These are phyloP conservation scores for Cosmorhoe ocellata DNA, from an alignment of 2,888 invertebrate species.

Conservation along the genomic window DNA sequence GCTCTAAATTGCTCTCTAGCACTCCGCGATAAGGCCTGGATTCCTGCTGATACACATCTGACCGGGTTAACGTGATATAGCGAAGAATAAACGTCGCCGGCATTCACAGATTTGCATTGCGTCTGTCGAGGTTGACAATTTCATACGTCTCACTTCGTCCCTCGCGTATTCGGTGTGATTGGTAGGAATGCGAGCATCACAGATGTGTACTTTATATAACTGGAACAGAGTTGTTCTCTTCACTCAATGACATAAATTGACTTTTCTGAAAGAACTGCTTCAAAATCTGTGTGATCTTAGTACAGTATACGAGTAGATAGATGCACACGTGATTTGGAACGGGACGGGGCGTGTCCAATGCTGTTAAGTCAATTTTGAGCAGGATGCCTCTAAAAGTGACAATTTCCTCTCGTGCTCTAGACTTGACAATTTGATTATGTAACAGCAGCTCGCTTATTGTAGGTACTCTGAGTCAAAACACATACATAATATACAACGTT, in stretches of 20 bases:
- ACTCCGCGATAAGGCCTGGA: slow-evolving; percentile 52
- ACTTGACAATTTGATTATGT: slow-evolving; percentile 35
- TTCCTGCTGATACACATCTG: slow-evolving; percentile 43
- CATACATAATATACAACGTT: no score
- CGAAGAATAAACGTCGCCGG: slow-evolving; percentile 58
- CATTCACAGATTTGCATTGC: slow-evolving; percentile 71
- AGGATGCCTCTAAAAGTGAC: slow-evolving; percentile 63
- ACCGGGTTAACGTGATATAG: slow-evolving; percentile 52
- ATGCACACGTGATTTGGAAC: slow-evolving; percentile 33
- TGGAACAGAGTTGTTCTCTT: slow-evolving; percentile 38
- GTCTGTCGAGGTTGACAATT: slow-evolving; percentile 64
- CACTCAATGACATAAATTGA: slow-evolving; percentile 7
- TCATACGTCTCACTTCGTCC: slow-evolving; percentile 61
- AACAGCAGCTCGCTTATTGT: slow-evolving; percentile 18
- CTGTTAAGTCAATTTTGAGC: slow-evolving; percentile 57
- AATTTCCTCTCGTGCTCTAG: slow-evolving; percentile 55
- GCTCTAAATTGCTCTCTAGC: slow-evolving; percentile 62
- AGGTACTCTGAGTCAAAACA: not conserved
- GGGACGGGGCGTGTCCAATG: slow-evolving; percentile 43
- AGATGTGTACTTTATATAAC: slow-evolving; percentile 41
- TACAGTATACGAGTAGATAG: no score
- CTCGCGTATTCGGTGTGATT: slow-evolving; percentile 53
- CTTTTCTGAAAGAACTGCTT: slow-evolving; percentile 18
- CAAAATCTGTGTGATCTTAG: no score
- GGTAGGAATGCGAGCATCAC: slow-evolving; percentile 52